Evolutionary conservation across 1,140 invertebrate genomes (phyloP), one percentile per base, ranked within the genome.

Genomic region (Aplysia californica): DNA sequence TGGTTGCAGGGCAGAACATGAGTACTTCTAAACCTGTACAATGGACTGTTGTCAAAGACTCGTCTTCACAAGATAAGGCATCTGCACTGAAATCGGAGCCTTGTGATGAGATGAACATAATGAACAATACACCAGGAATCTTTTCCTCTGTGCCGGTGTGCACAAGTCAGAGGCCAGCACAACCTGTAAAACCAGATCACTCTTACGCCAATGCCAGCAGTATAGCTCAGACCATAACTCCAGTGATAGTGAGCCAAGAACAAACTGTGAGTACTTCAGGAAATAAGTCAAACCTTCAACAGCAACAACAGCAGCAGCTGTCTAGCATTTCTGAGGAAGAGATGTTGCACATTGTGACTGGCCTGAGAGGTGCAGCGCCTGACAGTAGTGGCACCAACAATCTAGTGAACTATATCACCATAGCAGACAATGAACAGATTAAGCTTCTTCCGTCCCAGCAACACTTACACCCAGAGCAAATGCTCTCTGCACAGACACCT

Each of bases 11-110:
- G 2, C 68, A 70, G 29, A 55, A 31, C 15, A 41, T 70, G 20
- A 29, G 58, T 55, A 4, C 50, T 15, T 44, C 29, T 29, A 70
- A 70, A 35, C 50, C 68, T 33, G 41, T 70, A 26, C 68, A 70
- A 33, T n/a, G 29, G 41, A 58, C 50, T 31, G 41, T 70, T 0
- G 44, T 70, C 50, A 70, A 70, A 56, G 68, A 70, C n/a, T 23
- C 6, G 6, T 23, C 58, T 29, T 23, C 21, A 23, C 6, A 21
- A 59, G 58, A 6, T 10, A 23, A 23, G 21, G 31, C 21, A 21
- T 59, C 23, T 59, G 21, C 31, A 5, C 6, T 59, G 21, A 59
- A 23, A 10, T 59, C 21, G 21, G 5, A 59, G 6, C 6, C 6
- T 23, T 5, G 31, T 21, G 5, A 10, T 23, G 21, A 5, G 21